A percentile compares a stretch with the other conserved stretches of the same genome.
These are phyloP conservation scores for Dorcus parallelipipedus DNA, from an alignment of 2,888 invertebrate genomes.

Conservation along the genomic window DNA sequence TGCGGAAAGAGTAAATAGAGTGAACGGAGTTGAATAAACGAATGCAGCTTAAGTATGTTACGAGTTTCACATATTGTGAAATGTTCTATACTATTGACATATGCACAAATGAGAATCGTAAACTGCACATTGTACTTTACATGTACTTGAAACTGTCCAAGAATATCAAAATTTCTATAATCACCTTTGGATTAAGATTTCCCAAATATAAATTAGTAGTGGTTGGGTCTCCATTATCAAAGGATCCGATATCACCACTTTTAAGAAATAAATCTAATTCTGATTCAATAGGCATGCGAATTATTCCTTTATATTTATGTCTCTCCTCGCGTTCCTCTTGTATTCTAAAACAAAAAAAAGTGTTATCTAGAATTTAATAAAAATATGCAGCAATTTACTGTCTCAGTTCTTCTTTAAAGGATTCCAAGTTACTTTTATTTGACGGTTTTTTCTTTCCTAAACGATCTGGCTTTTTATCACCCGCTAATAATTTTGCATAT, in stretches of 20 bases:
- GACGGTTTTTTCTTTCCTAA: conserved; percentile 68
- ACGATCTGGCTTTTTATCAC: conserved; percentile 64
- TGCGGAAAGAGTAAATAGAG: too few species aligned
- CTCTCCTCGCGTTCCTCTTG: conserved; percentile 97
- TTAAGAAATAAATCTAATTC: conserved; percentile 47
- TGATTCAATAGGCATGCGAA: conserved; percentile 51
- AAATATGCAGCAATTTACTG: conserved; percentile 59
- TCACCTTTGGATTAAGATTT: conserved; percentile 93
- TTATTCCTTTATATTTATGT: conserved; percentile 82
- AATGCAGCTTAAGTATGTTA: too few species aligned
- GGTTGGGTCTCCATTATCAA: conserved; percentile 93
- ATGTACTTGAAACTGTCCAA: too few species aligned
- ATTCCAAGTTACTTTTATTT: conserved; percentile 92
- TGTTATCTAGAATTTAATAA: not conserved
- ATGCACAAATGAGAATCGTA: too few species aligned
- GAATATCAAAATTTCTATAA: not conserved
- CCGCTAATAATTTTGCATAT: conserved; percentile 61
- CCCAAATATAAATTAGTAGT: conserved; percentile 98
- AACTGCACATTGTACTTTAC: too few species aligned
- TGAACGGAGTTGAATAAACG: too few species aligned
- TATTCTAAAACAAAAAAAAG: conserved; percentile 60
- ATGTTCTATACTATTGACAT: too few species aligned
- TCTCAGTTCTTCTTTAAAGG: conserved; percentile 97
- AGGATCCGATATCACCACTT: conserved; percentile 68
- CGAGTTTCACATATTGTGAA: too few species aligned